Evolutionary conservation across 2,888 invertebrate species (phyloP).

Genomic region (Digitonthophagus gazella): DNA sequence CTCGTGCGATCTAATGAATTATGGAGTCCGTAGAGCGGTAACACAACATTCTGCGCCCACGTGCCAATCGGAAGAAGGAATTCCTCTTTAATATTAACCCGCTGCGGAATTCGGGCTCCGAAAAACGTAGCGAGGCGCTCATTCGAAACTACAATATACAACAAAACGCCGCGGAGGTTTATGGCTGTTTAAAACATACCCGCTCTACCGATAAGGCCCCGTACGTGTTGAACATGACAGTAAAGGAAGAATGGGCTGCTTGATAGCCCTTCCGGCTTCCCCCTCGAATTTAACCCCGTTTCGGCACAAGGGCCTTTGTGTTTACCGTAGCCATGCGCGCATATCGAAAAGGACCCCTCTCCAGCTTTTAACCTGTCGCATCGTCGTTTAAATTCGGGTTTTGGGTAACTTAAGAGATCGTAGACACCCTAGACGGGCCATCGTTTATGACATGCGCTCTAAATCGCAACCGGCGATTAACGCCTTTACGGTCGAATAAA

Average conservation of each 20-base stretch:
- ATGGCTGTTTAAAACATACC: not conserved
- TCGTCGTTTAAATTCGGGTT: not conserved
- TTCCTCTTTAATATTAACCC: not conserved
- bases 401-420: not conserved
- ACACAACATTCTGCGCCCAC: too few relatives aligned
- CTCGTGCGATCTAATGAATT: too few relatives aligned
- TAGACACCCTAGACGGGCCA: not conserved
- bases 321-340: not conserved
- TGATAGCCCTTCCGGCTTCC: slow-evolving; percentile 1
- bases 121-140: not conserved
- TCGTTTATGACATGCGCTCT: not conserved
- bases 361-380: not conserved
- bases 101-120: not conserved
- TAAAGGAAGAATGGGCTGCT: slow-evolving; percentile 4
- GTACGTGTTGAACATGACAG: slow-evolving; percentile 8
- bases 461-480: not conserved
- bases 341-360: not conserved
- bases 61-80: not conserved
- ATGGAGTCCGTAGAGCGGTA: too few relatives aligned
- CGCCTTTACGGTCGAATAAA: not conserved
- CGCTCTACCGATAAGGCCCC: not conserved
- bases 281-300: not conserved
- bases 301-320: not conserved
- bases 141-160: not conserved
- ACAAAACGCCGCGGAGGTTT: not conserved